Evolutionary conservation across 2,113 vertebrate species (phyloP).

Genomic region (Telmatochromis sp.): DNA sequence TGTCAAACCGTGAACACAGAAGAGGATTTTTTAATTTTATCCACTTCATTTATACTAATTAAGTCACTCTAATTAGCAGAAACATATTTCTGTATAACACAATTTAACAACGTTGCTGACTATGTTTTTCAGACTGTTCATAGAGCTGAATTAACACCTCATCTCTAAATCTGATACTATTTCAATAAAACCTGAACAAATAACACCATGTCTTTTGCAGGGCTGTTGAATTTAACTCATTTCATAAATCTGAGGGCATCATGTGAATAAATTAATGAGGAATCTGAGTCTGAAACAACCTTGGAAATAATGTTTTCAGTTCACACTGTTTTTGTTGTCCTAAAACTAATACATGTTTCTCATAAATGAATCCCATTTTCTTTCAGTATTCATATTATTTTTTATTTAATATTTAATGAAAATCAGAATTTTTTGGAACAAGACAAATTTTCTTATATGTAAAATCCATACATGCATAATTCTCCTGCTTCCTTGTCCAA

Average conservation of each 20-base stretch:
- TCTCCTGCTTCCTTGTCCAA: not conserved
- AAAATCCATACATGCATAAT: not conserved
- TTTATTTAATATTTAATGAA: not conserved
- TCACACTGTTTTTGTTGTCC: not conserved
- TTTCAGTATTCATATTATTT: not conserved
- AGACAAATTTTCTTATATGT: not conserved
- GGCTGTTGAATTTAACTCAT: not conserved
- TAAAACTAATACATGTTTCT: not conserved
- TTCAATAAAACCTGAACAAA: not conserved
- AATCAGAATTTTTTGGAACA: not conserved
- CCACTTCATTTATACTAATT: not conserved
- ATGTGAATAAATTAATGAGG: not conserved
- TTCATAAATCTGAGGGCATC: not conserved
- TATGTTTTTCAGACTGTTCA: not conserved
- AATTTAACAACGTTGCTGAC: not conserved
- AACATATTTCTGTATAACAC: accelerated
- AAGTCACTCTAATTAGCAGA: not conserved
- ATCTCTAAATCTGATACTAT: not conserved
- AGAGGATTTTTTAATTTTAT: accelerated
- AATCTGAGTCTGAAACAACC: not conserved
- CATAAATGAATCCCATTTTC: not conserved
- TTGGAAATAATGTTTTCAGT: not conserved
- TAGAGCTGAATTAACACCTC: not conserved
- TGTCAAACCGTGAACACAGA: accelerated
- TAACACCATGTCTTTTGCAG: accelerated